Evolutionary conservation across 2,888 invertebrate genomes (phyloP), one percentile per base, ranked within the genome.

Genomic region (Callimorpha dominula): DNA sequence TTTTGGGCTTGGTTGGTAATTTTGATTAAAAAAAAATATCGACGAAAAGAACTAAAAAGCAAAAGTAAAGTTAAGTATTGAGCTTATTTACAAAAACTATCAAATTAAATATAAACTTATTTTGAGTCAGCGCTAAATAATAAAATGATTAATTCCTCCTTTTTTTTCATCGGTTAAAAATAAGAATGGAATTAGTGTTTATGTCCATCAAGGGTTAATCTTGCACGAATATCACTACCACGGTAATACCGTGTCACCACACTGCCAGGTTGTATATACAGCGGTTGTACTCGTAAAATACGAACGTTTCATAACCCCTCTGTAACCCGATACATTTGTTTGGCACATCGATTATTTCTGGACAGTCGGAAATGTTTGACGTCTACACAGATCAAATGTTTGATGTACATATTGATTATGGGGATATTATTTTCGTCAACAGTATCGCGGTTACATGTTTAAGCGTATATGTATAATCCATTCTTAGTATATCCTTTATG

Each of bases 331-430:
- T 78, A 83, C 86, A 72, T 75, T 74, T 88, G 88, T 89, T 88
- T 90, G 81, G 66, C 65, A 80, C 87, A 89, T 91, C 90, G 86
- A 90, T 92, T 89, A 91, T 87, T 85, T 87, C 83, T 85, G 86
- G 89, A 90, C 89, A 83, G 87, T 77, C 75, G 81, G 87, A 88
- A 91, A 90, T 87, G 84, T 89, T 88, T 86, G 78, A 85, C 74
- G 78, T 83, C 81, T 74, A 78, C 75, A 81, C 73, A 79, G 75
- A 80, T 77, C 84, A 77, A 86, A 88, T 89, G 86, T 89, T 89
- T 85, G 78, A 80, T 71, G 74, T 78, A 69, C 72, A 69, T 84
- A 81, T 83, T 81, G 78, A 78, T 76, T 78, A 77, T 74, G 72
- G 65, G 49, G 65, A 62, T 67, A 73, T 70, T 70, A 68, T 66